Evolutionary conservation across 2,888 invertebrate species (phyloP).

Genomic region (Margaritifera margaritifera): DNA sequence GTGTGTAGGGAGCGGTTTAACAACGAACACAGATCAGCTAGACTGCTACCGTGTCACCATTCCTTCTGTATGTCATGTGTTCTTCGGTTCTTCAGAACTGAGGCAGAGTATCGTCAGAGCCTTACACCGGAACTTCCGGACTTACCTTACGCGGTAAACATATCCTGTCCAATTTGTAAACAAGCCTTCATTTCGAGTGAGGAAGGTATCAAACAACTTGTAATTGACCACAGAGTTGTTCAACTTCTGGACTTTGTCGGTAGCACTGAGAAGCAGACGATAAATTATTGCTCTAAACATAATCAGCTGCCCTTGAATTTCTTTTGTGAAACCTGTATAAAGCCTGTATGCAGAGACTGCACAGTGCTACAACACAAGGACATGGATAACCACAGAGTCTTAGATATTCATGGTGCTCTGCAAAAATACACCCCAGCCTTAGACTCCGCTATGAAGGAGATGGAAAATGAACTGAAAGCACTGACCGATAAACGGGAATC

Average conservation of each 20-base stretch:
- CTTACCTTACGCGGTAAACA: slow-evolving; percentile 48
- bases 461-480: slow-evolving; percentile 47
- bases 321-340: slow-evolving; percentile 62
- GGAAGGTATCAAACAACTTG: slow-evolving; percentile 52
- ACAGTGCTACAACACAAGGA: slow-evolving; percentile 62
- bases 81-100: slow-evolving; percentile 43
- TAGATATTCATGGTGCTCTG: slow-evolving; percentile 57
- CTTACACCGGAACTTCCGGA: slow-evolving; percentile 37
- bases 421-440: slow-evolving; percentile 57
- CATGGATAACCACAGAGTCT: slow-evolving; percentile 52
- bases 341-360: slow-evolving; percentile 60
- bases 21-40: slow-evolving; percentile 41
- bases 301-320: slow-evolving; percentile 61
- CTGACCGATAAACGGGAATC: slow-evolving; percentile 49
- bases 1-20: slow-evolving; percentile 57
- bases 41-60: slow-evolving; percentile 63
- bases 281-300: slow-evolving; percentile 61
- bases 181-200: slow-evolving; percentile 54
- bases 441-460: slow-evolving; percentile 49
- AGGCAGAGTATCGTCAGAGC: slow-evolving; percentile 49
- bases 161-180: slow-evolving; percentile 57
- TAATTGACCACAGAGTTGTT: slow-evolving; percentile 60
- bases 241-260: slow-evolving; percentile 65
- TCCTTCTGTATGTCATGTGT: slow-evolving; percentile 57
- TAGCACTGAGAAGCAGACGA: slow-evolving; percentile 54